Evolutionary conservation across 2,888 invertebrate species (phyloP).

Genomic region (Drosophila anomalata): DNA sequence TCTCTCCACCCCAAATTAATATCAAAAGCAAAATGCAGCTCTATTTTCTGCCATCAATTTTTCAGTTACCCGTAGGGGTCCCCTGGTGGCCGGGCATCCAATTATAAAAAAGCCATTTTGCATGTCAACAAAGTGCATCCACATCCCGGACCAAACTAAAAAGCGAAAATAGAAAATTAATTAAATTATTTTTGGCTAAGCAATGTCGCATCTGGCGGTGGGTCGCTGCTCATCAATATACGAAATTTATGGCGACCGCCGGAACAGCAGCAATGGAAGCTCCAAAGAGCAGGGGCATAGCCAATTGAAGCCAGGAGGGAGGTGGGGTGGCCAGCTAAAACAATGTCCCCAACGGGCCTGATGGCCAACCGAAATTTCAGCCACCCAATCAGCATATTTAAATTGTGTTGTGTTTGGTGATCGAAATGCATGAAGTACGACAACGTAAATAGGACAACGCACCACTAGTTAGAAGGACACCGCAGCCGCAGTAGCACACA

Average conservation of each 20-base stretch:
- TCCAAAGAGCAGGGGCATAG: constrained; percentile 42
- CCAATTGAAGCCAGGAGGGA: constrained; percentile 61
- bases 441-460: constrained; percentile 57
- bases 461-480: constrained; percentile 49
- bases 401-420: constrained; percentile 75
- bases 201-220: constrained; percentile 47
- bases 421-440: constrained; percentile 73
- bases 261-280: constrained; percentile 1
- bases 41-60: constrained; percentile 4
- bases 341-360: constrained; percentile 36
- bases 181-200: constrained; percentile 63
- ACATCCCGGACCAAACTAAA: constrained; percentile 43
- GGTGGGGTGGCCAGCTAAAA: constrained; percentile 8
- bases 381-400: constrained; percentile 78
- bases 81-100: constrained; percentile 32
- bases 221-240: constrained; percentile 63
- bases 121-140: constrained; percentile 49
- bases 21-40: not conserved
- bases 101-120: constrained; percentile 58
- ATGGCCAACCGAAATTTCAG: constrained; percentile 64
- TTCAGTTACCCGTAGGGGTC: constrained; percentile 15
- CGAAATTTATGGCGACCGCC: constrained; percentile 61
- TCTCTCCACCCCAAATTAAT: not conserved
- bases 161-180: constrained; percentile 55
- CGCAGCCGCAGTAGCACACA: constrained; percentile 6